A percentile compares a stretch with the other conserved stretches of the same genome.
Conservation (phyloP, 2,888 invertebrate genomes). For the Rhimphoctona megacephalus region DNA sequence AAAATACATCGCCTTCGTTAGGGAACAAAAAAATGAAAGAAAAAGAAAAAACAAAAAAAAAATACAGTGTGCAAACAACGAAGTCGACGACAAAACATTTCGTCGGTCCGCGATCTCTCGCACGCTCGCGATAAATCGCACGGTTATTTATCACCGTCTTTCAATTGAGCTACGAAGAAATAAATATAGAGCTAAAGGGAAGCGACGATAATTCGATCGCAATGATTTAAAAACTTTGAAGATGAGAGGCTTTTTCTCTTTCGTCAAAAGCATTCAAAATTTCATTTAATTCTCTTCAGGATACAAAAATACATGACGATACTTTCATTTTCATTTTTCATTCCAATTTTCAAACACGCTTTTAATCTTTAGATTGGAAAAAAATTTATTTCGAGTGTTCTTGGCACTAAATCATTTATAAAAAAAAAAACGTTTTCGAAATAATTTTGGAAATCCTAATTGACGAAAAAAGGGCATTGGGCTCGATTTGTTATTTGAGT, state of each 20-base stretch:
- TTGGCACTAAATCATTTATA: too few relatives aligned
- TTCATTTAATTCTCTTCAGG: not conserved
- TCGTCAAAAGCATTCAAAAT: not conserved
- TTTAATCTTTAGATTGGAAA: too few relatives aligned
- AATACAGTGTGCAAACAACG: not conserved
- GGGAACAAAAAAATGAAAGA: slow-evolving; percentile 13
- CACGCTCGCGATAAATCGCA: slow-evolving; percentile 37
- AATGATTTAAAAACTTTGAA: not conserved
- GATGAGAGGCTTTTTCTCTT: not conserved
- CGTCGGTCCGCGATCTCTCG: slow-evolving; percentile 47
- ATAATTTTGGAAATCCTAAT: too few relatives aligned
- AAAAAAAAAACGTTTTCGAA: too few relatives aligned
- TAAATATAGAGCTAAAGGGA: not conserved
- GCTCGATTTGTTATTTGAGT: not conserved
- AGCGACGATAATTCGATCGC: not conserved
- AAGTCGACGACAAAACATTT: slow-evolving; percentile 53
- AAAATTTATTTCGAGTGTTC: not conserved
- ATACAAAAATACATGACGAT: not conserved
- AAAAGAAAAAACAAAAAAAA: slow-evolving; percentile 31
- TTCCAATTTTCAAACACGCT: not conserved
- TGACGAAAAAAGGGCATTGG: too few relatives aligned
- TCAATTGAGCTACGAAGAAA: not conserved
- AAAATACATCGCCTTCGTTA: slow-evolving; percentile 51
- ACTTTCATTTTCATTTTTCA: not conserved
- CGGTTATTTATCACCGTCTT: slow-evolving; percentile 41